Percentiles rank a stretch among this genome's conserved stretches.
Evolutionary conservation across 2,113 vertebrate genomes (phyloP).

Genomic region (Eulemur macaco): DNA sequence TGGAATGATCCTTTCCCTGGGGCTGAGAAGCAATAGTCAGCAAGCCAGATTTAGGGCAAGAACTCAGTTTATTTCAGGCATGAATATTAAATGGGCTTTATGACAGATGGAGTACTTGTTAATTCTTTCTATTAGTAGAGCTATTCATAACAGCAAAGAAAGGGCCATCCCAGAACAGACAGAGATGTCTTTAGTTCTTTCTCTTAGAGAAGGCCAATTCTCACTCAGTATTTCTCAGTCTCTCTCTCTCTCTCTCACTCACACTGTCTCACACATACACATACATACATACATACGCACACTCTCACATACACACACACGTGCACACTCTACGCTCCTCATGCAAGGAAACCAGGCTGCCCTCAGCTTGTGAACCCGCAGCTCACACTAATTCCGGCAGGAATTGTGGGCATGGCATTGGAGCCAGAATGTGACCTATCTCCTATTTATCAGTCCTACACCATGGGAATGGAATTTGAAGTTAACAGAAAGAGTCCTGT

Average conservation of each 20-base stretch:
- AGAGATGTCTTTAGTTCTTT: conserved; percentile 23
- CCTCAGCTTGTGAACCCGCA: not conserved
- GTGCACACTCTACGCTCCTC: not conserved
- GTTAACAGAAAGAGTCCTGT: conserved; percentile 64
- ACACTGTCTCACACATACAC: not conserved
- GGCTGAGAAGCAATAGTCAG: conserved; percentile 48
- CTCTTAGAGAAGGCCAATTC: conserved; percentile 12
- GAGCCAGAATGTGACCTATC: conserved; percentile 28
- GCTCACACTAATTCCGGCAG: not conserved
- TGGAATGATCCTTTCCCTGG: conserved; percentile 42
- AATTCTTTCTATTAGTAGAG: conserved; percentile 61
- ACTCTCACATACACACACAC: not conserved
- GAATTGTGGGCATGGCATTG: not conserved
- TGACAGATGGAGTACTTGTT: conserved; percentile 63
- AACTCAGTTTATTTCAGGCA: conserved; percentile 49
- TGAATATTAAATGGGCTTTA: conserved; percentile 62
- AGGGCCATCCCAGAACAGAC: not conserved
- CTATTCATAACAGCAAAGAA: conserved; percentile 62
- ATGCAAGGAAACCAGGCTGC: not conserved
- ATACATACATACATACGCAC: not conserved
- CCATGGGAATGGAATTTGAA: conserved; percentile 71
- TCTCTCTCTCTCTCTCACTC: not conserved
- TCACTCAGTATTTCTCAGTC: not conserved
- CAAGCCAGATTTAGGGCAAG: conserved; percentile 26
- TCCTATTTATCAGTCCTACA: conserved; percentile 18